Conservation (phyloP, 2,113 vertebrate genomes). For the Leptodactylus fuscus region DNA sequence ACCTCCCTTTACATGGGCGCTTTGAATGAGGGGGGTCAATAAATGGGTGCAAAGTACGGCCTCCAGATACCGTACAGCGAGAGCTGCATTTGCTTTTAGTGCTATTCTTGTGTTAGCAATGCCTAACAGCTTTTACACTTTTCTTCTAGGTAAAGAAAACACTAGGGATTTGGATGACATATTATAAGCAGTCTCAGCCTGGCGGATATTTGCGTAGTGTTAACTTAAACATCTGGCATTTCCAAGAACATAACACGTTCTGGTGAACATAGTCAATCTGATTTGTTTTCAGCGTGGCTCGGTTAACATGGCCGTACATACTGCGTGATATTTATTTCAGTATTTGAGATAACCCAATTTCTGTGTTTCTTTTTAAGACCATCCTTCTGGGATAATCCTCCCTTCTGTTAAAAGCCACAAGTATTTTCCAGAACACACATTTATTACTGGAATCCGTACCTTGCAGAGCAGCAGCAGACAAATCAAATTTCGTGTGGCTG, state of each 20-base stretch:
- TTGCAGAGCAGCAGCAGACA: background rate
- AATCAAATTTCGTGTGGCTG: background rate
- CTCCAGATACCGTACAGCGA: too few species aligned
- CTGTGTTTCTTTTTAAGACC: background rate
- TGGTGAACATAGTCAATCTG: background rate
- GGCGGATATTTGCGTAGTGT: conserved; percentile 7
- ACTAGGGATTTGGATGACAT: background rate
- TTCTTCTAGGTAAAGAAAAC: background rate
- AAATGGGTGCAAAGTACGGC: too few species aligned
- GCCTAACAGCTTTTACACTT: background rate
- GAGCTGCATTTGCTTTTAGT: too few species aligned
- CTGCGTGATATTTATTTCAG: background rate
- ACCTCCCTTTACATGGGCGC: too few species aligned
- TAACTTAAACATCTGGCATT: background rate
- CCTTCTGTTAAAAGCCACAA: background rate
- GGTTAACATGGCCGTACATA: background rate
- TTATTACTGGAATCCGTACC: background rate
- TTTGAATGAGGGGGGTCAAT: too few species aligned
- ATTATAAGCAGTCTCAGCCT: background rate
- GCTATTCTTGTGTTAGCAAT: too few species aligned
- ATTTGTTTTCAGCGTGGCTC: background rate
- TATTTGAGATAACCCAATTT: background rate
- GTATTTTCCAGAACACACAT: background rate
- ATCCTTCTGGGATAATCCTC: background rate
- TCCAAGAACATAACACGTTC: background rate